phyloP scores from a whole-genome alignment of 2,113 vertebrate species.

The Percopsis transmontana region DNA sequence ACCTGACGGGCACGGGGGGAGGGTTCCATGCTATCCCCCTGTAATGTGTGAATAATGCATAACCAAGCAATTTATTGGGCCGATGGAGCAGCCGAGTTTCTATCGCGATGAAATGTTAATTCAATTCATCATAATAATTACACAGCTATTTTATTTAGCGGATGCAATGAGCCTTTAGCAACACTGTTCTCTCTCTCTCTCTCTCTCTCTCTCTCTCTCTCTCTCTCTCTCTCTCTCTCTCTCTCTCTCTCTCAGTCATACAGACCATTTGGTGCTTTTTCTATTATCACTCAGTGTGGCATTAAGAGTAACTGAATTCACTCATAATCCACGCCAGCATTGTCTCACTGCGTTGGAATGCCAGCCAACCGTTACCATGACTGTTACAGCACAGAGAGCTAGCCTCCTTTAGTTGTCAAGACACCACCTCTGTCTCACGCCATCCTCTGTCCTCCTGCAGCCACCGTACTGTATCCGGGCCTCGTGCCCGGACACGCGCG shows the following conservation, averaged over 20 bases:
- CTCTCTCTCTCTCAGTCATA: background rate
- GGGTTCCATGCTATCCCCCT: conserved; percentile 3
- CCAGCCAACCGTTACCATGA: too few species aligned
- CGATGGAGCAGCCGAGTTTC: conserved; percentile 5
- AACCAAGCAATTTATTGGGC: conserved; percentile 38
- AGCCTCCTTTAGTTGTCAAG: background rate
- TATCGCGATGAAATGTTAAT: background rate
- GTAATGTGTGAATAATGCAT: conserved; percentile 47
- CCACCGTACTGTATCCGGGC: background rate
- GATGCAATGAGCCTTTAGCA: conserved; percentile 10
- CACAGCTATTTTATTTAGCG: conserved; percentile 19
- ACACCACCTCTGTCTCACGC: background rate
- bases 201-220: background rate
- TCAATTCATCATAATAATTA: conserved; percentile 24
- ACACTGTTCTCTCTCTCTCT: background rate
- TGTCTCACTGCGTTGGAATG: too few species aligned
- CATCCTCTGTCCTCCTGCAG: background rate
- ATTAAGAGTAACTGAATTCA: too few species aligned
- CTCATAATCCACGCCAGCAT: too few species aligned
- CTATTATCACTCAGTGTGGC: too few species aligned
- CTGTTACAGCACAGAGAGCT: background rate
- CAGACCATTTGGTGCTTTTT: too few species aligned
- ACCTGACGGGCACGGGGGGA: conserved; percentile 14
- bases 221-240: conserved; percentile 3
- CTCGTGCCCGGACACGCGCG: background rate